These are phyloP conservation scores for Rhegmatorhina hoffmannsi DNA, from an alignment of 2,113 vertebrate genomes.

Conservation along the genomic window DNA sequence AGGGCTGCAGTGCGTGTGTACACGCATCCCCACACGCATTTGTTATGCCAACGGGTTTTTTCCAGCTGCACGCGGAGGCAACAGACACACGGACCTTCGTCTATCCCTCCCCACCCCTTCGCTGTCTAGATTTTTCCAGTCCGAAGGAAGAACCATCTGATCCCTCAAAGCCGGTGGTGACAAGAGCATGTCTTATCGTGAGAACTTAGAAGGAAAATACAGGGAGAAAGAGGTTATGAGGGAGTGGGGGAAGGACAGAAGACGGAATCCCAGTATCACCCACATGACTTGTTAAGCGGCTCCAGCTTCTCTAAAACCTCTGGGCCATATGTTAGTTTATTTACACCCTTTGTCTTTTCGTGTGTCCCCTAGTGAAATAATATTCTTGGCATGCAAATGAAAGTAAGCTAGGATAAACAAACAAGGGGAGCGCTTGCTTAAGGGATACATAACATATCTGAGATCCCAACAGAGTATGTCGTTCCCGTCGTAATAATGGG, in stretches of 20 bases:
- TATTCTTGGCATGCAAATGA: slow-evolving; percentile 29
- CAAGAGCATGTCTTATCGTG: background rate
- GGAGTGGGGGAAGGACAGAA: slow-evolving; percentile 21
- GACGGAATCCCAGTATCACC: background rate
- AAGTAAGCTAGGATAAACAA: slow-evolving; percentile 2
- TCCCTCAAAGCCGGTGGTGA: background rate
- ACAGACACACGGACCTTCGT: no score
- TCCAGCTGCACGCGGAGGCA: background rate
- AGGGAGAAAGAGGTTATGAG: background rate
- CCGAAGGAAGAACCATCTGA: background rate
- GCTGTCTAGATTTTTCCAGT: background rate
- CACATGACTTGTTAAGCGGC: slow-evolving; percentile 57
- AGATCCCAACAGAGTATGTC: background rate
- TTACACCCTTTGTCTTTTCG: slow-evolving; percentile 45
- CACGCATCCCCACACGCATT: background rate
- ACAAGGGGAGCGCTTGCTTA: background rate
- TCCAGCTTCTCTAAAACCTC: slow-evolving; percentile 56
- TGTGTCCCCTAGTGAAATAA: background rate
- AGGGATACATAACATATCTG: background rate
- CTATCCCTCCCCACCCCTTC: background rate
- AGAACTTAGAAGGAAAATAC: slow-evolving; percentile 24
- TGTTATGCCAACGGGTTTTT: rapidly evolving
- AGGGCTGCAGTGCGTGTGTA: background rate
- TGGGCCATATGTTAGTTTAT: slow-evolving; percentile 62
- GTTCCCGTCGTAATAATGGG: slow-evolving; percentile 9